A percentile compares a stretch with the other conserved stretches of the same genome.
phyloP scores from a whole-genome alignment of 2,797 vertebrate species.

The Falco peregrinus region DNA sequence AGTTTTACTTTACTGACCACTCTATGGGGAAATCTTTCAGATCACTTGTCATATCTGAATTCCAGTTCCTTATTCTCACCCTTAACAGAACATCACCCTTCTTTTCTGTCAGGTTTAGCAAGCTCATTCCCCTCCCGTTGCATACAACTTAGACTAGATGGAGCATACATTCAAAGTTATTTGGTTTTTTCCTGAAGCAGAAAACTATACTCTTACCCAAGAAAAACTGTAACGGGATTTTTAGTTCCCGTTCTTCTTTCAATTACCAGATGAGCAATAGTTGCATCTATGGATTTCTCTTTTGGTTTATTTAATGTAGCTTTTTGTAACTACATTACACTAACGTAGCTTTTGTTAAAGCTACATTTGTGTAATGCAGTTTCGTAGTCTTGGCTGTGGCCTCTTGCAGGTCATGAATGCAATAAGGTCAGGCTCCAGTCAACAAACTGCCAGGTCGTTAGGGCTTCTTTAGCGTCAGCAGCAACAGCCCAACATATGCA shows the following conservation, averaged over 20 bases:
- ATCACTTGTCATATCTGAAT: background rate
- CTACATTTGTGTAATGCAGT: too few species aligned
- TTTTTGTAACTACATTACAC: background rate
- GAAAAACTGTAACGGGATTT: constrained; percentile 12
- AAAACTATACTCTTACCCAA: background rate
- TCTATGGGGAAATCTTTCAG: background rate
- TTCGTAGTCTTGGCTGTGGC: background rate
- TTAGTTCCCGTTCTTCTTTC: background rate
- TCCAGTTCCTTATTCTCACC: background rate
- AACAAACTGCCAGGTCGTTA: background rate
- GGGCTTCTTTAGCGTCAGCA: background rate
- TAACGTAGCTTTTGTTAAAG: too few species aligned
- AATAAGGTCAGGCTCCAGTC: background rate
- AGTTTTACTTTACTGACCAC: background rate
- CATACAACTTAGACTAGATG: background rate
- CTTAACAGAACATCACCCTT: background rate
- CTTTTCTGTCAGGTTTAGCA: background rate
- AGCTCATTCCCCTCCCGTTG: background rate
- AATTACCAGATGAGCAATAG: background rate
- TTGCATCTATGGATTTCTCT: background rate
- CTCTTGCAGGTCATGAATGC: background rate
- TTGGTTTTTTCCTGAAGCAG: constrained; percentile 10
- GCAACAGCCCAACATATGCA: background rate
- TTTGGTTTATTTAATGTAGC: background rate
- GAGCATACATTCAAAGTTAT: background rate